Evolutionary conservation across 2,888 invertebrate genomes (phyloP).

Genomic region (Hypomecis punctinalis): DNA sequence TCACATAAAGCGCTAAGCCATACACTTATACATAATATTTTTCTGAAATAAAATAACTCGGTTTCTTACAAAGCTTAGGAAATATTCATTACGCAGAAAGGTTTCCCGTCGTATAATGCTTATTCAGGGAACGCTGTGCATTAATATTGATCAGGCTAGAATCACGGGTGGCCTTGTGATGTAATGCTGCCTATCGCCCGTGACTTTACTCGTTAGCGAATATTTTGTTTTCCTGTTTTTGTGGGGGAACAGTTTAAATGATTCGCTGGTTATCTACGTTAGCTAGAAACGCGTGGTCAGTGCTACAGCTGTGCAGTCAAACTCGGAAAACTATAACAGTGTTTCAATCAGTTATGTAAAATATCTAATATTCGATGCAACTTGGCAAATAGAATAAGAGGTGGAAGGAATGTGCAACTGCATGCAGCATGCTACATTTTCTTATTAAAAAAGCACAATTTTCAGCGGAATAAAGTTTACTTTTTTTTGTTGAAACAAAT

Average conservation of each 20-base stretch:
- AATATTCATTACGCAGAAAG: constrained; percentile 68
- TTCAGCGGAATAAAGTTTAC: no score
- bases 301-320: no score
- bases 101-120: constrained; percentile 54
- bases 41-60: constrained; percentile 53
- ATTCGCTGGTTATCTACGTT: neutral
- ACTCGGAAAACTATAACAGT: no score
- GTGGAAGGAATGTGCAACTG: no score
- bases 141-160: constrained; percentile 59
- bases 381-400: no score
- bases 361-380: no score
- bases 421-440: no score
- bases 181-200: constrained; percentile 40
- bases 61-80: constrained; percentile 51
- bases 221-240: constrained; percentile 17
- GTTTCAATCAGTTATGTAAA: no score
- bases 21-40: constrained; percentile 38
- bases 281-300: no score
- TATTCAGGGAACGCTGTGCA: constrained; percentile 54
- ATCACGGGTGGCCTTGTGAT: constrained; percentile 52
- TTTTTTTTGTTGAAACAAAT: no score
- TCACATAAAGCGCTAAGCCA: constrained; percentile 34
- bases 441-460: no score
- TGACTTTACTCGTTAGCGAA: constrained; percentile 14
- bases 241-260: no score